Evolutionary conservation across 2,888 invertebrate genomes (phyloP), one percentile per base, ranked within the genome.

Genomic region (Halictus ligatus): DNA sequence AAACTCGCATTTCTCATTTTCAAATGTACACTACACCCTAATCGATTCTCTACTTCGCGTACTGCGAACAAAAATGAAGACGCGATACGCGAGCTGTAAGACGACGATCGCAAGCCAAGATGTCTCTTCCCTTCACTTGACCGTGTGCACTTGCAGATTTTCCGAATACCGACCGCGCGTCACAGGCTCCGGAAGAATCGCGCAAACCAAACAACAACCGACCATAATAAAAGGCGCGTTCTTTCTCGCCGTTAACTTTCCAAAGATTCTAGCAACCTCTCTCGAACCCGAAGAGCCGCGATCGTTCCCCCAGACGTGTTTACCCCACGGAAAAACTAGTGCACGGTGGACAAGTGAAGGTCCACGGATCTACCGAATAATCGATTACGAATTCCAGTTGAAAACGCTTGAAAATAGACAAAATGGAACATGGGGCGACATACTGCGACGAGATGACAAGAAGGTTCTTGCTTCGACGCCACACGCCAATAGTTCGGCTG

Each of bases 91-190:
- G 64, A 64, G 2, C 64, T 35, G 29, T 18, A 18, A 18, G 18
- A 8, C 18, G 35, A 15, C 21, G 50, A 35, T 78, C 75, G 54
- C 82, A 78, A 76, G 80, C 80, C 85, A 88, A 88, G 78, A 71
- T 43, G 29, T 75, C 21, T 5, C 4, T n/a, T 60, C 8, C 71
- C 46, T 10, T 81, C 71, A 15, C 50, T 72, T 50, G 76, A 77
- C 78, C 71, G 1, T 10, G 0, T 58, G 43, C 46, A 43, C 29
- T 35, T 25, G 48, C 13, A 35, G 18, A 29, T n/a, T 10, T n/a
- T 10, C 21, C 21, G 13, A 29, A 4, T 10, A 4, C 29, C 64
- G 21, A 40, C 43, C 43, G 43, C 43, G 43, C 71, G 43, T n/a
- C 43, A 71, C 40, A 71, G 12, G 12, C n/a, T 21, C n/a, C 40